These are phyloP conservation scores for Dinoponera quadriceps DNA, from an alignment of 1,140 invertebrate genomes.

Conservation along the genomic window DNA sequence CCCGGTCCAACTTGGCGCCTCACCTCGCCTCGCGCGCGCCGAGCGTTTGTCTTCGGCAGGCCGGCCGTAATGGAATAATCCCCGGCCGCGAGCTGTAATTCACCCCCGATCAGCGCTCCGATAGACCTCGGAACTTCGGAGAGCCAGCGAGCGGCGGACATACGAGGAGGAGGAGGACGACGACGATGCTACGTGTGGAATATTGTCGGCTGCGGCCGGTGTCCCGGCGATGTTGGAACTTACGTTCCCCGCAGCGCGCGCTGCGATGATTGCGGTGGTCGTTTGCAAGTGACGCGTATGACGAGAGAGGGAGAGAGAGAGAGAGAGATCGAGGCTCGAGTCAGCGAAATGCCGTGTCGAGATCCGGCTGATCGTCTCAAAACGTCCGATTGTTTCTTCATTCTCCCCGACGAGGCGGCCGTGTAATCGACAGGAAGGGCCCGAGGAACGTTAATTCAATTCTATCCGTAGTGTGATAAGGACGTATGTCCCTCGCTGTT, in stretches of 20 bases:
- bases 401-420: too few species aligned
- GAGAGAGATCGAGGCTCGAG: neutral
- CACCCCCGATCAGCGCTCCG: slow-evolving; percentile 13
- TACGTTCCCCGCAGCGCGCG: neutral
- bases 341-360: neutral
- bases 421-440: too few species aligned
- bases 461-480: too few species aligned
- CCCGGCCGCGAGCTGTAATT: slow-evolving; percentile 40
- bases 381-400: too few species aligned
- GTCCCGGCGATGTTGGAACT: neutral
- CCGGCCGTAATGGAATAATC: slow-evolving; percentile 48
- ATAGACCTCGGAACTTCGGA: slow-evolving; percentile 30
- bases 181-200: neutral
- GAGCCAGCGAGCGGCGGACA: neutral
- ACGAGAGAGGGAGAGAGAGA: too few species aligned
- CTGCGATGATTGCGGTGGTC: neutral
- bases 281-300: neutral
- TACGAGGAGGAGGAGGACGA: neutral
- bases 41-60: slow-evolving; percentile 43
- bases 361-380: neutral
- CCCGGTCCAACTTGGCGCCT: neutral
- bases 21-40: slow-evolving; percentile 3
- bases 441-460: too few species aligned
- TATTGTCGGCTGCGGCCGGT: slow-evolving; percentile 6
- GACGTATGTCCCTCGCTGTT: too few species aligned